Evolutionary conservation across 2,113 vertebrate genomes (phyloP).

Genomic region (Reinhardtius hippoglossoides): DNA sequence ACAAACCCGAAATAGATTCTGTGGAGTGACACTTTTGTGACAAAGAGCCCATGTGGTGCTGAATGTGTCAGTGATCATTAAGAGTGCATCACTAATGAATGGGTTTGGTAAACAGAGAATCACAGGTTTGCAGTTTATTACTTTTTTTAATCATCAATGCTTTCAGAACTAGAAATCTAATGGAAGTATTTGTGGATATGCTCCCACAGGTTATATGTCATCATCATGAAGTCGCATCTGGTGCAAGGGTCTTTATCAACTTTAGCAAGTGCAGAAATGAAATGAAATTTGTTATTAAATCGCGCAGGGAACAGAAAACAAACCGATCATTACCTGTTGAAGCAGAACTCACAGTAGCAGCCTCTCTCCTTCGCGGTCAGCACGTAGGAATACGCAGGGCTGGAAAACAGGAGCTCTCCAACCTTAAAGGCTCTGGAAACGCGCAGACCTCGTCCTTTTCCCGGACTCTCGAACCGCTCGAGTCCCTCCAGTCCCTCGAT

Average conservation of each 20-base stretch:
- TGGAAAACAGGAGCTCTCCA: constrained; percentile 89
- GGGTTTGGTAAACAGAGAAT: neutral
- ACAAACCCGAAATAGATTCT: constrained; percentile 34
- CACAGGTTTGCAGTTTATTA: neutral
- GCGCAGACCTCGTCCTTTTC: constrained; percentile 90
- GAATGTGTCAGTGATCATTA: neutral
- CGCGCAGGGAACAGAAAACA: neutral
- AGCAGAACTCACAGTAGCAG: constrained; percentile 91
- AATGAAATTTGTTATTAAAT: too few relatives aligned
- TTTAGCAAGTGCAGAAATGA: too few relatives aligned
- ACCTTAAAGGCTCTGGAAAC: constrained; percentile 82
- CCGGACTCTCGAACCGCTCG: constrained; percentile 88
- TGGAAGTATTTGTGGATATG: too few relatives aligned
- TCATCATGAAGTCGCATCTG: too few relatives aligned
- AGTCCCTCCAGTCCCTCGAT: constrained; percentile 88
- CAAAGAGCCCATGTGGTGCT: neutral
- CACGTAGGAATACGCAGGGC: constrained; percentile 88
- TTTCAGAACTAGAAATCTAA: too few relatives aligned
- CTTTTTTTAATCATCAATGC: neutral
- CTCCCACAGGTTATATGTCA: too few relatives aligned
- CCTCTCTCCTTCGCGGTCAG: constrained; percentile 89
- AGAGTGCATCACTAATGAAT: neutral
- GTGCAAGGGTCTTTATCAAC: too few relatives aligned
- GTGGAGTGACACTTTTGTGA: neutral
- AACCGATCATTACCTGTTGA: constrained; percentile 84